Conservation (phyloP, 2,113 vertebrate genomes). For the Eretmochelys imbricata region DNA sequence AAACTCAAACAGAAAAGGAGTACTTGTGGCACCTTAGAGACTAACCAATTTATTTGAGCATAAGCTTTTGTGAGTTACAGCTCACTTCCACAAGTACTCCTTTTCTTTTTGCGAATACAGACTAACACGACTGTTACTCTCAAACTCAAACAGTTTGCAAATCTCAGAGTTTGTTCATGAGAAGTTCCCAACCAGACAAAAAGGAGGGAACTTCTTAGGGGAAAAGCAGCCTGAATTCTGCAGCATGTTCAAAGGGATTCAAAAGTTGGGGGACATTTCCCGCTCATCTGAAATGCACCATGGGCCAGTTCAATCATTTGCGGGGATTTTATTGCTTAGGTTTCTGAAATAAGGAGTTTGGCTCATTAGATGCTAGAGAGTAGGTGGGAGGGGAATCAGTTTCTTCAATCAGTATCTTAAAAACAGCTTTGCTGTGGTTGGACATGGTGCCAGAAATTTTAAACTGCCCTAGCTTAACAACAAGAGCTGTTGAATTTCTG, state of each 20-base stretch:
- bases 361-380: rapidly evolving
- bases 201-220: too few relatives aligned
- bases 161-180: background rate
- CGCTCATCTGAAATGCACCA: background rate
- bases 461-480: background rate
- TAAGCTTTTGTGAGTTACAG: too few relatives aligned
- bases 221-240: background rate
- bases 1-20: background rate
- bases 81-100: too few relatives aligned
- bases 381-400: background rate
- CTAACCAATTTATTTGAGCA: too few relatives aligned
- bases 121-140: too few relatives aligned
- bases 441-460: background rate
- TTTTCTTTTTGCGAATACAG: too few relatives aligned
- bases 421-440: background rate
- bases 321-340: background rate
- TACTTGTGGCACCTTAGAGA: too few relatives aligned
- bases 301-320: background rate
- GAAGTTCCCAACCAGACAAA: background rate
- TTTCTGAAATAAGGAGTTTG: background rate
- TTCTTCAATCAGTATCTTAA: background rate
- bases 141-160: background rate
- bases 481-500: background rate
- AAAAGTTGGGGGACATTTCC: background rate
- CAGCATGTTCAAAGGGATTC: background rate